Conservation (phyloP, 1,140 invertebrate genomes). For the Ceratina australensis region DNA sequence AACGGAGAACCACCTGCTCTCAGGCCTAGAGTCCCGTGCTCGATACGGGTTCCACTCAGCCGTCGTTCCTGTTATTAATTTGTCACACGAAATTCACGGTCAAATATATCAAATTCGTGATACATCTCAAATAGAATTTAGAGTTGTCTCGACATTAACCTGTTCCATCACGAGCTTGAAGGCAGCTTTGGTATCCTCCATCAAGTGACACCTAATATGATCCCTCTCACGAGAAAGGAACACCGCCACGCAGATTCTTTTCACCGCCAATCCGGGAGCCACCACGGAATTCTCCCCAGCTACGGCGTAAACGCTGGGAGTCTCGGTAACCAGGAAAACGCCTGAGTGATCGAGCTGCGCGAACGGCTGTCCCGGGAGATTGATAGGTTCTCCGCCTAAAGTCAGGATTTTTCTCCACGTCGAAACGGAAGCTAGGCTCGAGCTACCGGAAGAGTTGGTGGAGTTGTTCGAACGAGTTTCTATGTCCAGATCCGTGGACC, state of each 20-base stretch:
- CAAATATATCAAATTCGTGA: too few relatives aligned
- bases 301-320: slow-evolving; percentile 91
- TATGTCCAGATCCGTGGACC: slow-evolving; percentile 87
- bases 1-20: slow-evolving; percentile 93
- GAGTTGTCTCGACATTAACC: slow-evolving; percentile 68
- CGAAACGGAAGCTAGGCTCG: slow-evolving; percentile 84
- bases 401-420: slow-evolving; percentile 91
- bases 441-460: slow-evolving; percentile 78
- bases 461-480: slow-evolving; percentile 92
- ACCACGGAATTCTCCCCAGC: slow-evolving; percentile 88
- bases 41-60: slow-evolving; percentile 89
- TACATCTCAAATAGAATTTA: too few relatives aligned
- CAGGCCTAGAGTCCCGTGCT: slow-evolving; percentile 91
- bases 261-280: slow-evolving; percentile 76
- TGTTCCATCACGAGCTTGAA: slow-evolving; percentile 89
- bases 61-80: slow-evolving; percentile 84
- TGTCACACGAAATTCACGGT: neutral
- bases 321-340: slow-evolving; percentile 94
- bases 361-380: slow-evolving; percentile 93
- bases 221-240: slow-evolving; percentile 87
- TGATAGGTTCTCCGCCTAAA: slow-evolving; percentile 96
- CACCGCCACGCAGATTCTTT: slow-evolving; percentile 91
- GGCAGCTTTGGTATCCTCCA: slow-evolving; percentile 95
- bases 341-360: slow-evolving; percentile 94
- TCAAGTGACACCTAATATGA: slow-evolving; percentile 92